Percentiles rank a stretch among this genome's conserved stretches.
These are phyloP conservation scores for Parthenolecanium corni DNA, from an alignment of 2,888 invertebrate species.

Conservation along the genomic window DNA sequence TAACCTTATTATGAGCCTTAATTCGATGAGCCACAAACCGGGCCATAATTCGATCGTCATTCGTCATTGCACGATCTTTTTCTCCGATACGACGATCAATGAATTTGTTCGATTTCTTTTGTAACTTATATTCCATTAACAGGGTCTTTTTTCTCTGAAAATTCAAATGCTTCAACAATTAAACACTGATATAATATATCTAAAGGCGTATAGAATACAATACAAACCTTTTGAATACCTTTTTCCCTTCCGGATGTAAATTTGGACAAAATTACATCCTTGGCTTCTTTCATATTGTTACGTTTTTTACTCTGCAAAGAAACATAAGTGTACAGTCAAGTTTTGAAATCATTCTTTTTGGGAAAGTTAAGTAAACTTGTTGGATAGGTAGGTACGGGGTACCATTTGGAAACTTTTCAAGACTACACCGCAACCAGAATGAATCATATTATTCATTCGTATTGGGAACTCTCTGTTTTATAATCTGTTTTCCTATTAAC, in stretches of 20 bases:
- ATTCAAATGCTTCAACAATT: not conserved
- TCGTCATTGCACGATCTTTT: constrained; percentile 51
- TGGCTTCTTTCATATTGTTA: not conserved
- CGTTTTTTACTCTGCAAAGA: constrained; percentile 7
- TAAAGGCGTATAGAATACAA: not conserved
- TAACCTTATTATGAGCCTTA: constrained; percentile 50
- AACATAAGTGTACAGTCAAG: too few species aligned
- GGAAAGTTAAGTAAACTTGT: too few species aligned
- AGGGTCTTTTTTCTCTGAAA: constrained; percentile 70
- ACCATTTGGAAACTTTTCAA: too few species aligned
- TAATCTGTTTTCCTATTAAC: too few species aligned
- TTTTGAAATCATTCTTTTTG: too few species aligned
- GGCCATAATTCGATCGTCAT: constrained; percentile 70
- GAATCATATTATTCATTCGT: too few species aligned
- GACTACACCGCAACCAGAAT: too few species aligned
- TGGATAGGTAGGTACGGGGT: too few species aligned
- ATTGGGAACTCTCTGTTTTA: too few species aligned
- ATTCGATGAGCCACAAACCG: constrained; percentile 69
- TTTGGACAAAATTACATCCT: constrained; percentile 19
- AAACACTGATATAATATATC: not conserved
- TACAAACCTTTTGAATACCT: constrained; percentile 48
- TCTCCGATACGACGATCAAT: constrained; percentile 83
- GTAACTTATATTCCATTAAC: constrained; percentile 68
- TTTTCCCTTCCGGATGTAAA: constrained; percentile 20
- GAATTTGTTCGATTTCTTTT: constrained; percentile 75